Base-by-base conservation (phyloP, 2,113 vertebrate species). In the Xerus inauris region DNA sequence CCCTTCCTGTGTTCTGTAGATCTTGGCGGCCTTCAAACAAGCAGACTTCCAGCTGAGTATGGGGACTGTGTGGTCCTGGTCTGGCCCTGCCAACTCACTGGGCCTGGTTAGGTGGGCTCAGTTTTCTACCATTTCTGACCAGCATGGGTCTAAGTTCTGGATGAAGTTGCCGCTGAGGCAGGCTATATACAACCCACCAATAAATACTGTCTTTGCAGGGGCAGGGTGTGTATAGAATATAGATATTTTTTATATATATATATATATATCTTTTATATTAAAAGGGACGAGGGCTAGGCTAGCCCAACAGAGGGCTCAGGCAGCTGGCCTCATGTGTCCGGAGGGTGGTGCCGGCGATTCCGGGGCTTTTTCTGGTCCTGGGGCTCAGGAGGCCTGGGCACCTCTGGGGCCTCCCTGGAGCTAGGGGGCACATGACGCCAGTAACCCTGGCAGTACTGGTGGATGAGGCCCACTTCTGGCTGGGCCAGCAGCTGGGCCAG, bases 391-490 rank as follows among this genome's bases (percentile, higher is more conserved):
- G 99, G 98, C 98, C 98, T 98, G 97, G 99, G 98, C n/a, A 98
- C 99, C 57, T 98, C 98, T 89, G 99, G 98, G 0, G 99, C 98
- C 95, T 99, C 99, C 7, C 98, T 98, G 26, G 99, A 97, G 97
- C 97, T 97, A 51, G 98, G 96, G 0, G 99, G 99, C 2, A 98
- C 98, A 4, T 99, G 99, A 98, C 99, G 99, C 99, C 99, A 99
- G 98, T 99, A 99, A 96, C 99, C 99, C 98, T 99, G 99, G 98
- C 99, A 99, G 98, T 99, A 99, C 98, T 99, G 99, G 98, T 99
- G 99, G 98, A 99, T 99, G 95, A 99, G 99, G 98, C 99, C 99
- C 99, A 99, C 99, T 99, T 99, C 99, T 0, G 99, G 99, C 96
- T 99, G 99, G 98, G 99, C 99, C 94, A 99, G 99, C 97, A 99